These are phyloP conservation scores for Mustela erminea DNA, from an alignment of 2,797 vertebrate genomes.

Conservation along the genomic window DNA sequence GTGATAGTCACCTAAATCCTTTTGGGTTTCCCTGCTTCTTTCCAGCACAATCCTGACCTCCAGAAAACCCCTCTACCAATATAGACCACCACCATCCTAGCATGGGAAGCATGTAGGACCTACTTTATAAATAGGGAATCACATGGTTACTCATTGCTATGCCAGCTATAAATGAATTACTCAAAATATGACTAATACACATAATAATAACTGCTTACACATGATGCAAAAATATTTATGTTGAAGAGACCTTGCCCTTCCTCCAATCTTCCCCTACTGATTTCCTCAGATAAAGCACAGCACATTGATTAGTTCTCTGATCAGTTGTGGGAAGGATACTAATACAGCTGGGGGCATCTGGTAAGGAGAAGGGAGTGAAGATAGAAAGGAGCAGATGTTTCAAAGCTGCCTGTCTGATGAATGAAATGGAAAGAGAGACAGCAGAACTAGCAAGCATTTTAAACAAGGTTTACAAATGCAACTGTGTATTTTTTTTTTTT, in stretches of 20 bases:
- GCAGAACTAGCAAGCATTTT: background rate
- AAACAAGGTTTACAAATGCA: slow-evolving; percentile 24
- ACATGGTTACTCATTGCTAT: slow-evolving; percentile 26
- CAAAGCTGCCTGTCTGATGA: background rate
- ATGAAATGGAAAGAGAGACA: background rate
- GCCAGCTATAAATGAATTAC: slow-evolving; percentile 62
- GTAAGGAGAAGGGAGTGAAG: background rate
- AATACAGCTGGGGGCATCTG: slow-evolving; percentile 58
- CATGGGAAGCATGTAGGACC: slow-evolving; percentile 46
- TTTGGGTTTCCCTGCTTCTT: slow-evolving; percentile 1
- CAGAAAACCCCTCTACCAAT: background rate
- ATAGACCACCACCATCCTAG: background rate
- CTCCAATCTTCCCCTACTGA: background rate
- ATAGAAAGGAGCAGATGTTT: background rate
- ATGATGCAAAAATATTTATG: slow-evolving; percentile 72
- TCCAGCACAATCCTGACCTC: background rate
- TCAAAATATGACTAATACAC: slow-evolving; percentile 65
- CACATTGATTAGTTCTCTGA: slow-evolving; percentile 65
- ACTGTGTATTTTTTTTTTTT: background rate
- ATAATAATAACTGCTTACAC: slow-evolving; percentile 54
- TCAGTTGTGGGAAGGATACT: slow-evolving; percentile 59
- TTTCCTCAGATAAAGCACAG: slow-evolving; percentile 66
- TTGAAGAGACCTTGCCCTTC: background rate
- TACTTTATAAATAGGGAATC: slow-evolving; percentile 70
- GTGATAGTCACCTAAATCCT: slow-evolving; percentile 19